Conservation (phyloP, 2,113 vertebrate species). For the Strix uralensis region DNA sequence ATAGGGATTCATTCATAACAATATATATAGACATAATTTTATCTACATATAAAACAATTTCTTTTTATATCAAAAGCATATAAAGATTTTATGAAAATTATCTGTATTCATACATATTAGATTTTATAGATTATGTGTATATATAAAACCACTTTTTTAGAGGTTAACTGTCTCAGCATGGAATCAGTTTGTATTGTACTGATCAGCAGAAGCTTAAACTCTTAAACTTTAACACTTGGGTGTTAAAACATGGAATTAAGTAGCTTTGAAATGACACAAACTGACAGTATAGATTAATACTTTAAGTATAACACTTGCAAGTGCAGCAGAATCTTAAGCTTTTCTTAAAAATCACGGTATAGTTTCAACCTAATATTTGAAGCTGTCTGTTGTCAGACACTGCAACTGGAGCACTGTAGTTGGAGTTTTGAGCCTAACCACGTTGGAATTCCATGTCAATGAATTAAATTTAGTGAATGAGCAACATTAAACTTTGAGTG, state of each 20-base stretch:
- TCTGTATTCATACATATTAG: not conserved
- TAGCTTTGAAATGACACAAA: not conserved
- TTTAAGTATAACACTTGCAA: rapidly evolving
- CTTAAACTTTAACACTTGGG: not conserved
- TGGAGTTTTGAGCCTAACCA: rapidly evolving
- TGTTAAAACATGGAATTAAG: not conserved
- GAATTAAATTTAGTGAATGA: not conserved
- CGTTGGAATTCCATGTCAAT: not conserved
- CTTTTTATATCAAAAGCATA: too few relatives aligned
- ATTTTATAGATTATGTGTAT: not conserved
- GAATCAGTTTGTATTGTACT: not conserved
- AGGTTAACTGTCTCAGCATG: not conserved
- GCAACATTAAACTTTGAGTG: not conserved
- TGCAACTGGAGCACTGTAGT: not conserved
- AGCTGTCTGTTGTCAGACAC: not conserved
- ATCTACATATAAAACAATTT: not conserved
- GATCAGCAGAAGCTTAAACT: not conserved
- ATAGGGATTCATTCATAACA: not conserved
- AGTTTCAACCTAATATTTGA: not conserved
- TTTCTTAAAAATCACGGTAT: not conserved
- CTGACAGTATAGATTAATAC: not conserved
- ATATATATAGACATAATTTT: not conserved
- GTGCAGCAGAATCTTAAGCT: not conserved
- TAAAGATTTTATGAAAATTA: not conserved
- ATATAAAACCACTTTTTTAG: not conserved